Percentiles rank a stretch among this genome's conserved stretches.
Evolutionary conservation across 2,113 vertebrate species (phyloP).

Genomic region (Trichechus manatus): DNA sequence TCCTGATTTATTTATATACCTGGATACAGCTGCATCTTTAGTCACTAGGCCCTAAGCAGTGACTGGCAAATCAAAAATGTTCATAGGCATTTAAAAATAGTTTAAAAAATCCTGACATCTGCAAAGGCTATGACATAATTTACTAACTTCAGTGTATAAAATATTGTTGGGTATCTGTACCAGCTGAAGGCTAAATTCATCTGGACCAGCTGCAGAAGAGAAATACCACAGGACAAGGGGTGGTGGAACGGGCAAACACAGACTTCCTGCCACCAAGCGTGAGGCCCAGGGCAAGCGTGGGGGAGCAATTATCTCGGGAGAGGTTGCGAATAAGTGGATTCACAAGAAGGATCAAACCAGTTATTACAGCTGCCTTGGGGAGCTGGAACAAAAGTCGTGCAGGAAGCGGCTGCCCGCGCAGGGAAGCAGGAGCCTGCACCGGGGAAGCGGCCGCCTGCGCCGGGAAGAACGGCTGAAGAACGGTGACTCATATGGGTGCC

Average conservation of each 20-base stretch:
- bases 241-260: background rate
- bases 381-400: background rate
- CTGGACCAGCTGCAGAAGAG: background rate
- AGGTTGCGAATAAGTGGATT: background rate
- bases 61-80: background rate
- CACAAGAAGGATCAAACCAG: background rate
- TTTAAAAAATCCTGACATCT: conserved; percentile 40
- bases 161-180: background rate
- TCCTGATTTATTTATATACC: background rate
- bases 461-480: conserved; percentile 36
- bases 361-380: background rate
- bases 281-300: background rate
- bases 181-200: background rate
- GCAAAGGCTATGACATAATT: conserved; percentile 3
- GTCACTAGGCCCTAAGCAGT: background rate
- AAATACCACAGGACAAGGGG: background rate
- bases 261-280: background rate
- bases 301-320: background rate
- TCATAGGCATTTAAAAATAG: background rate
- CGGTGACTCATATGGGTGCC: background rate
- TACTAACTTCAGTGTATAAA: background rate
- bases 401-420: background rate
- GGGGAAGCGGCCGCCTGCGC: background rate
- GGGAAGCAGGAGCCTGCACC: too few species aligned
- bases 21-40: background rate